Base-by-base conservation (phyloP, 2,888 invertebrate species). In the Oscheius sp. region DNA sequence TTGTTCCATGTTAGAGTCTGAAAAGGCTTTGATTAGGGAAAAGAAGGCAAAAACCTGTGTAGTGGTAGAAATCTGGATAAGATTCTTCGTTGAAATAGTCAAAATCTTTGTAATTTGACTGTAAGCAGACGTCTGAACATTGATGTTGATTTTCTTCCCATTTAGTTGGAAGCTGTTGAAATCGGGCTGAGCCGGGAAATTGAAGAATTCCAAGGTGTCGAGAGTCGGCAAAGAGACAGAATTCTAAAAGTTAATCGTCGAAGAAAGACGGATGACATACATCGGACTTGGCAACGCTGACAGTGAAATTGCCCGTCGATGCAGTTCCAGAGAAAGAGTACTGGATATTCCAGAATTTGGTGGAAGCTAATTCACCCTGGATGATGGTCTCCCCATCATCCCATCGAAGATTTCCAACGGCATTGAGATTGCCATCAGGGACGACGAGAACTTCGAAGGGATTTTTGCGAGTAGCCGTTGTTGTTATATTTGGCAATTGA, bases 371-470 rank as follows among this genome's bases (percentile, higher is more conserved):
- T 13, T 72, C 68, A n/a, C 55, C 59, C 3, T 25, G n/a, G 6
- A 84, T 78, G 25, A 83, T 76, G 3, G 78, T 76, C 52, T 86
- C 85, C 1, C 87, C 87, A 59, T 87, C 86, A 61, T 87, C 87
- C 87, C 86, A 87, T 55, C 73, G 83, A 49, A 87, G 70, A 9
- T 35, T n/a, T 69, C 74, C 74, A 23, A 13, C 9, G 21, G 74
- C 74, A 25, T 29, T 49, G 16, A 56, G n/a, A 25, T 16, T 58
- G 43, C 3, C 18, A 63, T 79, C 77, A 49, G 77, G 76, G n/a
- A 77, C 92, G 0, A 92, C 92, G 5, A 93, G 86, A 41, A 94
- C 89, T 82, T 92, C 92, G 76, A 94, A 91, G 59, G 92, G 92
- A 46, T 92, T 92, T 81, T 91, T 90, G 72, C 93, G 91, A 58